Evolutionary conservation across 2,113 vertebrate species (phyloP).

Genomic region (Zapornia atra): DNA sequence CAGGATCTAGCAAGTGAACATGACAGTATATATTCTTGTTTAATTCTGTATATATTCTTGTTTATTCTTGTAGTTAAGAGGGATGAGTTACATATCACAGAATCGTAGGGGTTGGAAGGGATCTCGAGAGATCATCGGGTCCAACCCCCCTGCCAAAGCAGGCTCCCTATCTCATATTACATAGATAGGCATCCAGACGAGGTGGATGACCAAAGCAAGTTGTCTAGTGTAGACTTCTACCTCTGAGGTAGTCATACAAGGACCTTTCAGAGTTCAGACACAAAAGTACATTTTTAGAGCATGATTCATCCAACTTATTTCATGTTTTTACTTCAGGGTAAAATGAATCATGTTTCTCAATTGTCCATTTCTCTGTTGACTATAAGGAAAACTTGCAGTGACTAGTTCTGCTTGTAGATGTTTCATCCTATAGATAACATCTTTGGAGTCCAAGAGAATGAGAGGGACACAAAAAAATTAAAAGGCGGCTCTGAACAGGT

Average conservation of each 20-base stretch:
- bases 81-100: neutral
- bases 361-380: neutral
- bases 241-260: neutral
- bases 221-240: neutral
- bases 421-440: neutral
- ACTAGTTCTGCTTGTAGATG: neutral
- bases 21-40: neutral
- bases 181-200: too few species aligned
- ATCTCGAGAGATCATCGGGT: too few species aligned
- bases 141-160: too few species aligned
- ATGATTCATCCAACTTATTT: neutral
- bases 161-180: too few species aligned
- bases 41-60: neutral
- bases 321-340: neutral
- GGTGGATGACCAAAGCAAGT: neutral
- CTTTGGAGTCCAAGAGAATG: neutral
- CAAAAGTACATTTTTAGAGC: neutral
- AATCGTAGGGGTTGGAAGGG: too few species aligned
- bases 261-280: neutral
- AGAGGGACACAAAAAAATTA: neutral
- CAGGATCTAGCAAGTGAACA: neutral
- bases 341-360: neutral
- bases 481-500: neutral
- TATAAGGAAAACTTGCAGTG: neutral
- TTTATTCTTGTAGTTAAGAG: neutral